These are phyloP conservation scores for Coregonus clupeaformis DNA, from an alignment of 2,113 vertebrate species.

Conservation along the genomic window DNA sequence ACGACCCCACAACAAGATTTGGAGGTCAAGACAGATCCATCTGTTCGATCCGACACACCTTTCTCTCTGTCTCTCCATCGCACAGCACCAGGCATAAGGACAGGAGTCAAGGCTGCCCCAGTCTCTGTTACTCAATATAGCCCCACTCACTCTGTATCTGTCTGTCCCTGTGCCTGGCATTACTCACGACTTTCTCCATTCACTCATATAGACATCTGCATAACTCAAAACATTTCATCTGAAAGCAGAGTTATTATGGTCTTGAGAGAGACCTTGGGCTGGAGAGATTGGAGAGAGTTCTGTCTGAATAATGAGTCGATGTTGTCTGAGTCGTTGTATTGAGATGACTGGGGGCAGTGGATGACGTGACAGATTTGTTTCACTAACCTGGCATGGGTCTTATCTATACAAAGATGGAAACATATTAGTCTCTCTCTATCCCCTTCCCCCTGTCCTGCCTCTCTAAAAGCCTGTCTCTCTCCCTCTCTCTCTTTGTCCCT, in stretches of 20 bases:
- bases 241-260: neutral
- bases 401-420: too few species aligned
- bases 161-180: conserved; percentile 25
- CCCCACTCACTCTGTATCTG: neutral
- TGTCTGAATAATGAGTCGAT: neutral
- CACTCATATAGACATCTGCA: conserved; percentile 26
- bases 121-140: too few species aligned
- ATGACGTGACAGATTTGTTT: neutral
- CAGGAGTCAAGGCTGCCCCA: too few species aligned
- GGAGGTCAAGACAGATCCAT: conserved; percentile 19
- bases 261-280: neutral
- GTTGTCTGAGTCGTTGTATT: neutral
- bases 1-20: neutral
- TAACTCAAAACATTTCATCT: conserved; percentile 16
- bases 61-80: too few species aligned
- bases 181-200: conserved; percentile 40
- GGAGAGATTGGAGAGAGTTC: conserved; percentile 13
- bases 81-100: too few species aligned
- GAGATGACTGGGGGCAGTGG: neutral
- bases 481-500: too few species aligned
- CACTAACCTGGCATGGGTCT: too few species aligned
- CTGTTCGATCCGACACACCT: neutral
- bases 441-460: too few species aligned
- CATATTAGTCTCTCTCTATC: too few species aligned
- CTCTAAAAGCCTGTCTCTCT: too few species aligned